Conservation (phyloP, 2,888 invertebrate species). For the Lagria hirta region DNA sequence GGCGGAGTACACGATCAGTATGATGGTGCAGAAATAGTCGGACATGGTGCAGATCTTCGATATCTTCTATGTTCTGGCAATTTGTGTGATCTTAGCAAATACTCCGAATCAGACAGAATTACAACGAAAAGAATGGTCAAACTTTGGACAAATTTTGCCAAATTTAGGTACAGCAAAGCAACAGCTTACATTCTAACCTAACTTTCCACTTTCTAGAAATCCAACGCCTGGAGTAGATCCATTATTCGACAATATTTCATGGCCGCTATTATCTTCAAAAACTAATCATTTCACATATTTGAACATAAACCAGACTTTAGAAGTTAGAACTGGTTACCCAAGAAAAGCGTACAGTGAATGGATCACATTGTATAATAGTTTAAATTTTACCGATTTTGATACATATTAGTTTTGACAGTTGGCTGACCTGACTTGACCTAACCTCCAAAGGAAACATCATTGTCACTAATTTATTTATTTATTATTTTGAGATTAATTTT, state of each 20-base stretch:
- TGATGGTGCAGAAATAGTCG: neutral
- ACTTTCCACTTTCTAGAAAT: constrained; percentile 1
- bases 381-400: neutral
- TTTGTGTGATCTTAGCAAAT: constrained; percentile 7
- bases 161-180: constrained; percentile 52
- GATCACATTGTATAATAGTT: neutral
- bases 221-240: constrained; percentile 12
- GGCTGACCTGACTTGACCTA: too few species aligned
- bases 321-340: neutral
- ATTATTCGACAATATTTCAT: constrained; percentile 27
- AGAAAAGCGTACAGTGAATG: neutral
- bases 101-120: constrained; percentile 48
- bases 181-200: neutral
- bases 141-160: constrained; percentile 59
- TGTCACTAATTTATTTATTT: too few species aligned
- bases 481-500: too few species aligned
- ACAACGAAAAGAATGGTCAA: constrained; percentile 57
- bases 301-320: neutral
- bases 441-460: too few species aligned
- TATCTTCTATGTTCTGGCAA: constrained; percentile 5
- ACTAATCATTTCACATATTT: neutral
- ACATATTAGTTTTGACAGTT: neutral
- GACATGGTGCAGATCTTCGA: neutral
- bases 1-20: neutral
- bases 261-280: constrained; percentile 24